Percentiles rank a stretch among this genome's conserved stretches.
phyloP scores from a whole-genome alignment of 2,113 vertebrate species.

The Terrapene triunguis region DNA sequence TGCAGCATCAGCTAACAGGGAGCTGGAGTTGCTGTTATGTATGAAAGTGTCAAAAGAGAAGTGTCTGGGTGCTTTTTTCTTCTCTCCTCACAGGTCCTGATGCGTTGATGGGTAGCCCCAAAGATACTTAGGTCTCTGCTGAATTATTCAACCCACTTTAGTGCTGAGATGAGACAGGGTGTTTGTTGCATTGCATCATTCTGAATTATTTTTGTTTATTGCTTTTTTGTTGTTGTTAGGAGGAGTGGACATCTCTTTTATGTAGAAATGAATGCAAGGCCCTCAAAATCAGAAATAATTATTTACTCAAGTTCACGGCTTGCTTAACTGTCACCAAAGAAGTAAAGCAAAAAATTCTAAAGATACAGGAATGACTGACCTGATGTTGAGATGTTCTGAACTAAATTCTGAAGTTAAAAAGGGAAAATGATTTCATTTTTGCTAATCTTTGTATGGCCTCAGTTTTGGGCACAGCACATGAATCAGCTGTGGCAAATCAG shows the following conservation, averaged over 20 bases:
- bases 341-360: slow-evolving; percentile 38
- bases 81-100: neutral
- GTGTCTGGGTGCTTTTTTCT: neutral
- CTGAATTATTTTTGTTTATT: slow-evolving; percentile 45
- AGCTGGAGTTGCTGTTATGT: neutral
- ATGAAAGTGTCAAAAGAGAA: neutral
- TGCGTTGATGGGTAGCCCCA: slow-evolving; percentile 37
- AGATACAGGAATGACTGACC: slow-evolving; percentile 54
- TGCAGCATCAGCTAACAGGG: neutral
- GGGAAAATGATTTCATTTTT: slow-evolving; percentile 35
- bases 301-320: slow-evolving; percentile 38
- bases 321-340: slow-evolving; percentile 44
- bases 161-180: slow-evolving; percentile 16
- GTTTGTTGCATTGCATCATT: slow-evolving; percentile 32
- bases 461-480: slow-evolving; percentile 31
- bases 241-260: slow-evolving; percentile 2
- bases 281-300: slow-evolving; percentile 57
- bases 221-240: neutral
- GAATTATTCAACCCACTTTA: slow-evolving; percentile 72
- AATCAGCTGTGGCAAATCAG: slow-evolving; percentile 28
- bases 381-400: slow-evolving; percentile 52
- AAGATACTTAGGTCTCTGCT: slow-evolving; percentile 36
- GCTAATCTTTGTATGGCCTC: slow-evolving; percentile 36
- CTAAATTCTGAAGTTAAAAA: slow-evolving; percentile 49
- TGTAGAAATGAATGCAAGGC: neutral